These are phyloP conservation scores for Athalia circularis DNA, from an alignment of 2,888 invertebrate genomes.

Conservation along the genomic window DNA sequence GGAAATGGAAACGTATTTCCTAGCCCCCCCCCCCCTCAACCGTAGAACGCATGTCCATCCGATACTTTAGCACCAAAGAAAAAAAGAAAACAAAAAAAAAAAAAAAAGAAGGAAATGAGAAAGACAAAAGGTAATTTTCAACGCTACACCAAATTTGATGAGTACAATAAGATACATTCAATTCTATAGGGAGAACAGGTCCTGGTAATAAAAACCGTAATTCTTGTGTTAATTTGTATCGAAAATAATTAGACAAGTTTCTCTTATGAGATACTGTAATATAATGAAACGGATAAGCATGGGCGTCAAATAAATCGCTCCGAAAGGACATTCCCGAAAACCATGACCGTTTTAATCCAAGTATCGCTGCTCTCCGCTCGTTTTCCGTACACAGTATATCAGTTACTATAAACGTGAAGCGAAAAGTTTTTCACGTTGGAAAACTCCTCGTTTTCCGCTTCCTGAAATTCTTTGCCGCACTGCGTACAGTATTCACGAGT, in stretches of 20 bases:
- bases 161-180: too few relatives aligned
- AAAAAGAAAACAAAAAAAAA: too few relatives aligned
- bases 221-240: neutral
- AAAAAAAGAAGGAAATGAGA: neutral
- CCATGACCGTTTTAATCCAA: slow-evolving; percentile 40
- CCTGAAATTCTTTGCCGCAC: neutral
- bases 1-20: neutral
- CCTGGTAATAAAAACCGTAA: slow-evolving; percentile 22
- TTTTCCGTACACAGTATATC: too few relatives aligned
- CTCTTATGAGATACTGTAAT: neutral
- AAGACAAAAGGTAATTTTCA: neutral
- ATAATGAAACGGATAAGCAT: slow-evolving; percentile 43
- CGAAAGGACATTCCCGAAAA: slow-evolving; percentile 29
- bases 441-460: neutral
- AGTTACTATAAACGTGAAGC: too few relatives aligned
- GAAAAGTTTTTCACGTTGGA: too few relatives aligned
- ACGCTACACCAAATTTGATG: too few relatives aligned
- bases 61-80: neutral
- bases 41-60: neutral
- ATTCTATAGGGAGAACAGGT: neutral
- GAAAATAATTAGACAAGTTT: too few relatives aligned
- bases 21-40: too few relatives aligned
- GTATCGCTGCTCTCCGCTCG: too few relatives aligned
- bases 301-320: slow-evolving; percentile 41
- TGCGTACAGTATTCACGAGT: neutral